Percentiles rank a stretch among this genome's conserved stretches.
Conservation (phyloP, 37 sponge, comb jelly and placozoan genomes). For the Axinella damicornis region DNA sequence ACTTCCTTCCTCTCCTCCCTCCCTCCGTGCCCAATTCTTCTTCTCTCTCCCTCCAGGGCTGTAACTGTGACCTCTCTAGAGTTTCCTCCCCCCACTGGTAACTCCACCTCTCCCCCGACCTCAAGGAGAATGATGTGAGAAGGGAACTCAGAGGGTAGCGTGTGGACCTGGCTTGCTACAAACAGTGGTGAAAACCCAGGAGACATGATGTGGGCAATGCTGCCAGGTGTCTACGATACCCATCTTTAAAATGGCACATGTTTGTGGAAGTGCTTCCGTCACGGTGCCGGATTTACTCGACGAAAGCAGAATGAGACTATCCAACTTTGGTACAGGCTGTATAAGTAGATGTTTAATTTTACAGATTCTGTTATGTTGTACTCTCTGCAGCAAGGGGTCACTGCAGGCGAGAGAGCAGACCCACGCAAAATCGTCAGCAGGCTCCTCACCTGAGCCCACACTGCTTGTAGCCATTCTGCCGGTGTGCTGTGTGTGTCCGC, state of each 20-base stretch:
- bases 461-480: conserved; percentile 71
- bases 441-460: conserved; percentile 69
- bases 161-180: conserved; percentile 34
- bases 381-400: conserved; percentile 23
- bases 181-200: background rate
- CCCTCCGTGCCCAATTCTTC: too few relatives aligned
- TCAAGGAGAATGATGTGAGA: background rate
- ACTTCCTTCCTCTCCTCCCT: background rate
- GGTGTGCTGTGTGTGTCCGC: conserved; percentile 72
- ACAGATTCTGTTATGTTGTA: too few relatives aligned
- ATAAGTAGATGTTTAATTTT: too few relatives aligned
- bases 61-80: conserved; percentile 3
- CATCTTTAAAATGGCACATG: too few relatives aligned
- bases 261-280: too few relatives aligned
- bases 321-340: too few relatives aligned
- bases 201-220: too few relatives aligned
- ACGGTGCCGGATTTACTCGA: too few relatives aligned
- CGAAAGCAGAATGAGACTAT: too few relatives aligned
- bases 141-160: conserved; percentile 11
- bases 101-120: conserved; percentile 16
- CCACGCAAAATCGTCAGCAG: conserved; percentile 10
- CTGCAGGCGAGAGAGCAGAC: conserved; percentile 45
- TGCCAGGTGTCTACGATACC: too few relatives aligned
- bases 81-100: background rate
- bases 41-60: background rate